These are phyloP conservation scores for Python bivittatus DNA, from an alignment of 2,113 vertebrate genomes.

Conservation along the genomic window DNA sequence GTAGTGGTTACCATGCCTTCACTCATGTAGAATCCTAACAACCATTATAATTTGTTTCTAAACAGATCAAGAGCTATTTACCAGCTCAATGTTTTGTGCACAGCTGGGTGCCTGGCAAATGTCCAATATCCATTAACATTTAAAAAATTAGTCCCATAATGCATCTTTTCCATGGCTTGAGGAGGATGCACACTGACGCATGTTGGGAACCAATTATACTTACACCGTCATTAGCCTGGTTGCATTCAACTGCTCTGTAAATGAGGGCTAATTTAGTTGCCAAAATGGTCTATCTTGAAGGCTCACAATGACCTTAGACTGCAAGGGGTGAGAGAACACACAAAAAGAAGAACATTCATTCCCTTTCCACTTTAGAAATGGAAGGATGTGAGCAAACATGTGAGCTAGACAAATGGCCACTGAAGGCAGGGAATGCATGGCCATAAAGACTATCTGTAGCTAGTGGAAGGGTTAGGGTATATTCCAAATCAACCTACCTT, in stretches of 20 bases:
- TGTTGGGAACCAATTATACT: constrained; percentile 81
- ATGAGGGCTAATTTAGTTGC: constrained; percentile 79
- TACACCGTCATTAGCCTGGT: constrained; percentile 76
- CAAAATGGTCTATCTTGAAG: constrained; percentile 74
- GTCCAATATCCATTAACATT: constrained; percentile 84
- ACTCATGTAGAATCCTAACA: constrained; percentile 78
- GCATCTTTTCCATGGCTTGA: constrained; percentile 78
- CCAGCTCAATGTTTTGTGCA: constrained; percentile 80
- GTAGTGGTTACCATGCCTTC: constrained; percentile 74
- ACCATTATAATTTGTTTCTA: constrained; percentile 84
- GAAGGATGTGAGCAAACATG: not conserved
- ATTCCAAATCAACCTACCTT: not conserved
- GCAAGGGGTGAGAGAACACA: constrained; percentile 61
- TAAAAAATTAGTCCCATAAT: constrained; percentile 85
- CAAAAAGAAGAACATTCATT: constrained; percentile 52
- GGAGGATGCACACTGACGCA: constrained; percentile 76
- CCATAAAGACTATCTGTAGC: not conserved
- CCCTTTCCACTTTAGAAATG: constrained; percentile 40
- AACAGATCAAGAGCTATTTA: constrained; percentile 86
- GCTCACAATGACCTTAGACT: constrained; percentile 73
- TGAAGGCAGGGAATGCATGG: not conserved
- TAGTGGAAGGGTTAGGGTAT: not conserved
- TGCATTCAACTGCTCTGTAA: constrained; percentile 76
- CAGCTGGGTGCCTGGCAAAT: constrained; percentile 84
- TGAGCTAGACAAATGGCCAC: not conserved